Percentiles rank a stretch among this genome's conserved stretches.
Conservation (phyloP, 2,888 invertebrate genomes). For the Apamea monoglypha region DNA sequence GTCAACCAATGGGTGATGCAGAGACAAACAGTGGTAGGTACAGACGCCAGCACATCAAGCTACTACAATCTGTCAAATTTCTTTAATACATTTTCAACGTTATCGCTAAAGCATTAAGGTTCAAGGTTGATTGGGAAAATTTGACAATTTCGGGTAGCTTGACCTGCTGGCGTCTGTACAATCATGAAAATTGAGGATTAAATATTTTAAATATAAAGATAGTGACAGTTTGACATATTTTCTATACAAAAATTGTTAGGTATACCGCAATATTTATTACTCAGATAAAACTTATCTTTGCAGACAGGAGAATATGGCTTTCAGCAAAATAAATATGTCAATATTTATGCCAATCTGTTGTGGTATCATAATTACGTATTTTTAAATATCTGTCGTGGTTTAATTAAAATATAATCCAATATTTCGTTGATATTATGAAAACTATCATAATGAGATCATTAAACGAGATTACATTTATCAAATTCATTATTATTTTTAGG, state of each 20-base stretch:
- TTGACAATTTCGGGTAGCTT: no score
- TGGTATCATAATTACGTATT: neutral
- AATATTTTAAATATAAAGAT: no score
- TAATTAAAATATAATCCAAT: slow-evolving; percentile 25
- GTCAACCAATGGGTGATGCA: no score
- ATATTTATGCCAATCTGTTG: neutral
- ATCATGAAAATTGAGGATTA: no score
- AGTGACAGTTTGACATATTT: neutral
- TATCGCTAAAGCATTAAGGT: no score
- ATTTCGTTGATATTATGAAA: slow-evolving; percentile 19
- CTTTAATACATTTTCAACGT: no score
- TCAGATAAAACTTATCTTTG: neutral
- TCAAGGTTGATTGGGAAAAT: no score
- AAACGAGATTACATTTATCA: slow-evolving; percentile 23
- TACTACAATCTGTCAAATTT: no score
- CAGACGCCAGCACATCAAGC: no score
- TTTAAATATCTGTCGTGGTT: neutral
- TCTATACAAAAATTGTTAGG: neutral
- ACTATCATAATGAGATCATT: slow-evolving; percentile 42
- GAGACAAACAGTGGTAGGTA: no score
- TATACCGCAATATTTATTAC: neutral
- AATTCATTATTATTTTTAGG: slow-evolving; percentile 20
- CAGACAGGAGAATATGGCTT: neutral
- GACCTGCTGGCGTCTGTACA: no score
- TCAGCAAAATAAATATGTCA: neutral